Evolutionary conservation across 2,113 vertebrate species (phyloP).

Genomic region (Callocephalon fimbriatum): DNA sequence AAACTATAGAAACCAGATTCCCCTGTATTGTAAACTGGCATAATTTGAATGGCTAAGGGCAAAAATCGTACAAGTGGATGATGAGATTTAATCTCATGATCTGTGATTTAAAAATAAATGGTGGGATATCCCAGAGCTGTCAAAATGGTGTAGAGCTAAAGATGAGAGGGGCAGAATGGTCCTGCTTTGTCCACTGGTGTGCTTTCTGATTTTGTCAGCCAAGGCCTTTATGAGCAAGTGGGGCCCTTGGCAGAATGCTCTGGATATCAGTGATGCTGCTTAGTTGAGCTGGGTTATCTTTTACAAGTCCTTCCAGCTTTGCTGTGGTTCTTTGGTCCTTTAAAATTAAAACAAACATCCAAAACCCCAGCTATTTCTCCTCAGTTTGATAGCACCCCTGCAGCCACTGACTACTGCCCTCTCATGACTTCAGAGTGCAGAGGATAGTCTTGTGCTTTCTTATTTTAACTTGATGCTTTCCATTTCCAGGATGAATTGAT

Average conservation of each 20-base stretch:
- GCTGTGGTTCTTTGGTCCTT: neutral
- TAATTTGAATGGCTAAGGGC: neutral
- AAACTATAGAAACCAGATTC: neutral
- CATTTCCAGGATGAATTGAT: neutral
- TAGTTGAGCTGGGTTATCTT: neutral
- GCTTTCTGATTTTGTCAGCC: neutral
- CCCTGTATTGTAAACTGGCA: neutral
- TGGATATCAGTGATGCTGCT: neutral
- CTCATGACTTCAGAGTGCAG: neutral
- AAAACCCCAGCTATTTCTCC: neutral
- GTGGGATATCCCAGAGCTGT: neutral
- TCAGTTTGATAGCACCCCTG: neutral
- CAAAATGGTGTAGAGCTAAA: neutral
- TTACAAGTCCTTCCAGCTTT: neutral
- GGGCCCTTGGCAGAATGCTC: neutral
- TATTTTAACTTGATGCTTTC: neutral
- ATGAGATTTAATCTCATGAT: too few relatives aligned
- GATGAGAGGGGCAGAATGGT: neutral
- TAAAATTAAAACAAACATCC: neutral
- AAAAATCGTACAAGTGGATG: neutral
- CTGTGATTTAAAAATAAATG: neutral
- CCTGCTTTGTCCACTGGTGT: neutral
- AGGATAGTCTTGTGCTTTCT: neutral
- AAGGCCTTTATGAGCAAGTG: neutral
- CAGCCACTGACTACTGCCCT: neutral